phyloP scores from a whole-genome alignment of 2,888 invertebrate genomes.

The Acholoe squamosa region DNA sequence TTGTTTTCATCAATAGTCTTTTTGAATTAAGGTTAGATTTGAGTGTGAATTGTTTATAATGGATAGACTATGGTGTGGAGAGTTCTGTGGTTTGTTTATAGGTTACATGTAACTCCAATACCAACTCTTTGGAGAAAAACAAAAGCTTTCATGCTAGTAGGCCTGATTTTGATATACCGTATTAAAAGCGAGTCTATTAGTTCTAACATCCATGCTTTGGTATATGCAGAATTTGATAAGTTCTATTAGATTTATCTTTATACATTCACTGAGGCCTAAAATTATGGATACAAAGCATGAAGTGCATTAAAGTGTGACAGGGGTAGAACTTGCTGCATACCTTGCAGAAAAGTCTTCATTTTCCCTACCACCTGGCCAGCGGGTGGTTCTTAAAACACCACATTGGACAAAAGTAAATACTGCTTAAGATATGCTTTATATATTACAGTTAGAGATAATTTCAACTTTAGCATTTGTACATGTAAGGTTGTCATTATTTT shows the following conservation, averaged over 20 bases:
- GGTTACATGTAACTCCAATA: too few species aligned
- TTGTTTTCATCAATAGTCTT: too few species aligned
- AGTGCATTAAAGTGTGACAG: neutral
- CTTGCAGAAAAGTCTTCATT: constrained; percentile 28
- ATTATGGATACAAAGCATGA: constrained; percentile 41
- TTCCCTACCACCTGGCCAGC: constrained; percentile 35
- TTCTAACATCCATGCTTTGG: neutral
- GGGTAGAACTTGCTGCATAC: constrained; percentile 41
- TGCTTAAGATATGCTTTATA: neutral
- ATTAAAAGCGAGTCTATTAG: too few species aligned
- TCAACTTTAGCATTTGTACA: neutral
- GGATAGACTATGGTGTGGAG: too few species aligned
- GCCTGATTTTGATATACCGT: too few species aligned
- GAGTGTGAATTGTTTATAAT: too few species aligned
- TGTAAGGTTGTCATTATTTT: neutral
- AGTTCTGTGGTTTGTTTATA: too few species aligned
- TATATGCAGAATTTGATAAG: neutral
- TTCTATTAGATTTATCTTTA: neutral
- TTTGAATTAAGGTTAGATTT: too few species aligned
- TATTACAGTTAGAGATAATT: neutral
- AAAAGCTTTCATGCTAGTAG: too few species aligned
- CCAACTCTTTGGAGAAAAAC: too few species aligned
- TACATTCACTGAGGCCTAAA: constrained; percentile 35
- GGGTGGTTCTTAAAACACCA: neutral
- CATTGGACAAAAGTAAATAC: constrained; percentile 17